Base-by-base conservation (phyloP, 2,888 invertebrate species). In the Noctua fimbriata region DNA sequence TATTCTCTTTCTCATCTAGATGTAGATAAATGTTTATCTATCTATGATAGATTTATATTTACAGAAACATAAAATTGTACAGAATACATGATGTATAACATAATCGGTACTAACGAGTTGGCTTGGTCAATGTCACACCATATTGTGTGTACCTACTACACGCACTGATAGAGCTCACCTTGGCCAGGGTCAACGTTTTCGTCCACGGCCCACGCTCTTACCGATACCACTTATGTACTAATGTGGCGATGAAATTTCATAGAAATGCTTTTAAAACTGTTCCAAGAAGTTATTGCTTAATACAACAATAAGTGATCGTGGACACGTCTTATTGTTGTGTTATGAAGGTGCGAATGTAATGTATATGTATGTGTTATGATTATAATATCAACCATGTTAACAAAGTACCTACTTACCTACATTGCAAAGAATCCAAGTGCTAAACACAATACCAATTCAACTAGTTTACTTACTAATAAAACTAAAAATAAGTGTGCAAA, bases 141-240 rank as follows among this genome's bases (percentile, higher is more conserved):
- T 89, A 88, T 82, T 81, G 73, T 84, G 82, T 86, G 47, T 67
- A 67, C 44, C n/a, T 67, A 49, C 66, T 87, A 90, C 88, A 87
- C 84, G 87, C 88, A 81, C 84, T 88, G 87, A 90, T 89, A 82
- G 88, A 92, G 87, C 90, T 95, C 94, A 95, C 95, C 95, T 96
- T 95, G 94, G 84, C 90, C 91, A 91, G 92, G 94, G 95, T 94
- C 95, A 95, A 94, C 92, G 93, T 93, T 92, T 91, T 91, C 92
- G 92, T 93, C 93, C 93, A 94, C 95, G 89, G 86, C 84, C 89
- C 78, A 82, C 79, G 65, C 84, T 52, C 52, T 78, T 87, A 87
- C 85, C 65, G 69, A 78, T 52, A 76, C 66, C 67, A 72, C 75
- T 74, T 83, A 86, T 55, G 66, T 69, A 72, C 69, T 24, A 77